Base-by-base conservation (phyloP, 2,113 vertebrate species). In the Malaclemys terrapin region DNA sequence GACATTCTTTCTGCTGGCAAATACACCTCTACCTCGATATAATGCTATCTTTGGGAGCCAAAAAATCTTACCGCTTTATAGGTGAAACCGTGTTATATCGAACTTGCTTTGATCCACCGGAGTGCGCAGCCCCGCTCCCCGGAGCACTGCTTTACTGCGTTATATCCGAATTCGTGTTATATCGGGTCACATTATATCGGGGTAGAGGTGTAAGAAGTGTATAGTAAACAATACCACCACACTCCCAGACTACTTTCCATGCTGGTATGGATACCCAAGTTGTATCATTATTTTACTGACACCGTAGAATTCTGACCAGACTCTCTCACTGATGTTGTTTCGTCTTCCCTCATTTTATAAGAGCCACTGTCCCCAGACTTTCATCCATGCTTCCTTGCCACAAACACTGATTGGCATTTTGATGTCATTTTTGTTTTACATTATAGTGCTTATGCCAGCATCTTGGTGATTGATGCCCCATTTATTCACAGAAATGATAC, bases 231-330 rank as follows among this genome's bases (percentile, higher is more conserved):
- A 50, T 11, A 24, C 2, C 19, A 2, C 53, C 72, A 25, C 13
- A 35, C 78, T 53, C n/a, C 20, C 4, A 0, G 12, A 17, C 53
- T 42, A 47, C 50, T 45, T 78, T 54, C 80, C 84, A 10, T 89
- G 50, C 57, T 89, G 59, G 42, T 56, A 93, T 0, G 0, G 80
- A 91, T 0, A 0, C 4, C 6, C 0, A 0, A 29, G 8, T 27
- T 81, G 24, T 75, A 45, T 72, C 24, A 3, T 95, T 95, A 3
- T 95, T 95, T 91, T 56, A 89, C 42, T 86, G 45, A 89, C 83
- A 38, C 6, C 0, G 0, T 75, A 94, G 72, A 93, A 85, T 49
- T 84, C 35, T 83, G 50, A 87, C 72, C 57, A 91, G 84, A 84
- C 31, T 45, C 83, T 90, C 89, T 50, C 85, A 82, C 76, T 90